A percentile compares a stretch with the other conserved stretches of the same genome.
Conservation (phyloP, 2,113 vertebrate genomes). For the Muntiacus reevesi region DNA sequence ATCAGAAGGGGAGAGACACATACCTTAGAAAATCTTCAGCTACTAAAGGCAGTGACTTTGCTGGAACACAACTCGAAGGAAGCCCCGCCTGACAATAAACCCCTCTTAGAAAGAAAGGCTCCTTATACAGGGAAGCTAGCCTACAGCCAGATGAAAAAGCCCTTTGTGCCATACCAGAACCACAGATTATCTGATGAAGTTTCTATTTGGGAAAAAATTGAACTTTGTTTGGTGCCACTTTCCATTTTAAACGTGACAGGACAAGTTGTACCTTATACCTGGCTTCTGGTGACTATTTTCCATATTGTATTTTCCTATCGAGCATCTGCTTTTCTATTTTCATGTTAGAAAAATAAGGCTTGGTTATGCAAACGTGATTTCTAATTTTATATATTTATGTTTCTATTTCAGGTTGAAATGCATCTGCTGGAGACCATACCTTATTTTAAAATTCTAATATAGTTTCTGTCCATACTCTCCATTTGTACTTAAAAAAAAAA, state of each 20-base stretch:
- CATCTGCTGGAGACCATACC: background rate
- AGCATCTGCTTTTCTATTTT: background rate
- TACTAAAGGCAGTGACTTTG: background rate
- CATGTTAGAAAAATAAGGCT: background rate
- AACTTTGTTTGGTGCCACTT: background rate
- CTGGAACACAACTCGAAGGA: background rate
- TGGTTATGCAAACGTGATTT: background rate
- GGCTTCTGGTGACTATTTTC: background rate
- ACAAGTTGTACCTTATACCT: background rate
- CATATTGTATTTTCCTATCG: background rate
- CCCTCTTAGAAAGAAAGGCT: rapidly evolving
- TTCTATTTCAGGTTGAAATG: background rate
- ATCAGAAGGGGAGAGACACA: background rate
- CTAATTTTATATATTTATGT: background rate
- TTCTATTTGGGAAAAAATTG: background rate
- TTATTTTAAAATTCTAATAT: background rate
- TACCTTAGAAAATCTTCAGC: background rate
- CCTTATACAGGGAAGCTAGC: rapidly evolving
- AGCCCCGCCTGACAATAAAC: rapidly evolving
- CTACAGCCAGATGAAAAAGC: background rate
- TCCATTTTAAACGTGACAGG: background rate
- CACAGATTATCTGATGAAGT: background rate
- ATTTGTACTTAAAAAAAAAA: background rate
- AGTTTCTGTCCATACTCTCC: background rate
- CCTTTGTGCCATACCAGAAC: background rate